These are phyloP conservation scores for Notospermus geniculatus DNA, from an alignment of 1,140 invertebrate species.

Conservation along the genomic window DNA sequence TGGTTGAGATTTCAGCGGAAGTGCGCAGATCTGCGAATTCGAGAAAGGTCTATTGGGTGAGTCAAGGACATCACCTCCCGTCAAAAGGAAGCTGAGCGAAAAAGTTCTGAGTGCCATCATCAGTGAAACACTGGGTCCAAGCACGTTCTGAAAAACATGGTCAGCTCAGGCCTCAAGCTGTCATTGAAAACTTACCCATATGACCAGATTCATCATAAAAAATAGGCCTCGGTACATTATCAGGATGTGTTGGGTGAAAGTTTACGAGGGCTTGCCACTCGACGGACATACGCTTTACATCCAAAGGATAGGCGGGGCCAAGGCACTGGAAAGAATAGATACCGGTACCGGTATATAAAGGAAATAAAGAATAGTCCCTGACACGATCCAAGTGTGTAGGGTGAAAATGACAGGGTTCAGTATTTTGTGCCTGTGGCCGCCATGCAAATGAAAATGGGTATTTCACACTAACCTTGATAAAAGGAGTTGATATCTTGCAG, in stretches of 20 bases:
- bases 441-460: not conserved
- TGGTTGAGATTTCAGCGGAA: too few relatives aligned
- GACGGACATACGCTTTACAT: conserved; percentile 13
- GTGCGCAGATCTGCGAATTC: too few relatives aligned
- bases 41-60: too few relatives aligned
- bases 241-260: conserved; percentile 25
- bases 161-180: too few relatives aligned
- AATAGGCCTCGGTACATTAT: conserved; percentile 25
- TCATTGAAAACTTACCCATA: conserved; percentile 18
- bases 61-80: too few relatives aligned
- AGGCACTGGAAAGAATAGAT: conserved; percentile 21
- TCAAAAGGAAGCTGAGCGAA: too few relatives aligned
- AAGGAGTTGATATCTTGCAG: conserved; percentile 31
- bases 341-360: not conserved
- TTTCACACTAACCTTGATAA: conserved; percentile 28
- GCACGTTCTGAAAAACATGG: too few relatives aligned
- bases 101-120: too few relatives aligned
- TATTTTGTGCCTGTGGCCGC: too few relatives aligned
- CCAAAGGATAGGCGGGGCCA: conserved; percentile 28
- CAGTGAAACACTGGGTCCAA: too few relatives aligned
- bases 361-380: conserved; percentile 4
- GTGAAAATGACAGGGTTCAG: too few relatives aligned
- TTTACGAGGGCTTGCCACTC: conserved; percentile 27
- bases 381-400: too few relatives aligned
- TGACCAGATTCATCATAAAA: conserved; percentile 20